Evolutionary conservation across 1,140 invertebrate genomes (phyloP).

Genomic region (Lasioglossum albipes): DNA sequence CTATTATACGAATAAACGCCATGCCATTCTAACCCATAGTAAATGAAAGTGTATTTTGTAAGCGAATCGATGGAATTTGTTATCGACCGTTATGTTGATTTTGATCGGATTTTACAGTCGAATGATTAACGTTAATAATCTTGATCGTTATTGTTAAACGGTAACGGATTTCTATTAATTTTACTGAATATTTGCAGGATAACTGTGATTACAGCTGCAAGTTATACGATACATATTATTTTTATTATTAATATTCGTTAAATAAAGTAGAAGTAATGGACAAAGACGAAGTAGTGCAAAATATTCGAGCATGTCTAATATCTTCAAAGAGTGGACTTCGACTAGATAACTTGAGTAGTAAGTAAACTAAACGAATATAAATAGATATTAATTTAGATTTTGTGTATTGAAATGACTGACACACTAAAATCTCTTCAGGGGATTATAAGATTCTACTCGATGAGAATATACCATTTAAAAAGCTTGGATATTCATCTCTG

Average conservation of each 20-base stretch:
- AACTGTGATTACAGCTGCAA: neutral
- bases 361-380: conserved; percentile 19
- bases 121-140: neutral
- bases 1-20: too few species aligned
- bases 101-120: too few species aligned
- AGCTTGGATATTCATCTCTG: conserved; percentile 81
- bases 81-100: too few species aligned
- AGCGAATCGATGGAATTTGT: too few species aligned
- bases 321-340: conserved; percentile 64
- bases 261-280: conserved; percentile 31
- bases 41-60: too few species aligned
- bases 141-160: neutral
- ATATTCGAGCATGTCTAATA: conserved; percentile 59
- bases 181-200: conserved; percentile 12
- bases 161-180: neutral
- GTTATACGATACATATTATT: neutral
- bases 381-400: neutral
- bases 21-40: too few species aligned
- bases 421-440: conserved; percentile 64
- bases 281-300: conserved; percentile 51
- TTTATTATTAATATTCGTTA: neutral
- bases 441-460: conserved; percentile 82
- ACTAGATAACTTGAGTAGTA: conserved; percentile 57
- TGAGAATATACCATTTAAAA: conserved; percentile 81
- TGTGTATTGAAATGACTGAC: neutral